Conservation (phyloP, 1,140 invertebrate species). For the Tetraneura akinire region DNA sequence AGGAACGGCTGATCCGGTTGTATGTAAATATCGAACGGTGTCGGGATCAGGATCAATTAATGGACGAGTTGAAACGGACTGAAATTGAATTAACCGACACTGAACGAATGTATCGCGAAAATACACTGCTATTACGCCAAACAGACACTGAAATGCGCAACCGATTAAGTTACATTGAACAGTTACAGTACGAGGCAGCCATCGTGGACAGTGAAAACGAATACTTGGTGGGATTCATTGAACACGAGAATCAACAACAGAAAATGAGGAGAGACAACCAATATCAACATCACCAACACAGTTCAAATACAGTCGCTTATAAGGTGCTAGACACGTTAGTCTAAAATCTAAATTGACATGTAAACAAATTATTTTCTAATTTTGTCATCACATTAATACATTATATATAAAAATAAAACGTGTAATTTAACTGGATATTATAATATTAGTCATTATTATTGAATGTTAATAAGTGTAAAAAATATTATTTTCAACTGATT, state of each 20-base stretch:
- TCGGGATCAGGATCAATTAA: slow-evolving; percentile 58
- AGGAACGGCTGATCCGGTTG: slow-evolving; percentile 68
- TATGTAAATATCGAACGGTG: slow-evolving; percentile 68
- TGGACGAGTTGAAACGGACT: slow-evolving; percentile 50
- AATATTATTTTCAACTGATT: no score
- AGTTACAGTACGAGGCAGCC: slow-evolving; percentile 67
- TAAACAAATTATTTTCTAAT: not conserved
- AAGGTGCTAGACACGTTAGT: slow-evolving; percentile 14
- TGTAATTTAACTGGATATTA: not conserved
- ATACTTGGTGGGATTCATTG: slow-evolving; percentile 51
- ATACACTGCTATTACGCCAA: slow-evolving; percentile 66
- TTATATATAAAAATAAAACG: not conserved
- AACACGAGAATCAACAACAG: not conserved
- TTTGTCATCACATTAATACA: not conserved
- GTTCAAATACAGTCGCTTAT: not conserved
- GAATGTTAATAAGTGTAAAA: no score
- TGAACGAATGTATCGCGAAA: slow-evolving; percentile 67
- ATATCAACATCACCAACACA: not conserved
- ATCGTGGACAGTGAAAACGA: slow-evolving; percentile 65
- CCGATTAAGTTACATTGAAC: slow-evolving; percentile 66
- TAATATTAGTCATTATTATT: not conserved
- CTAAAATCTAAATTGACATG: not conserved
- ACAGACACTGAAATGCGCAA: slow-evolving; percentile 67
- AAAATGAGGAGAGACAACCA: not conserved
- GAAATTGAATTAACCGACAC: slow-evolving; percentile 62